These are phyloP conservation scores for Sciurus vulgaris DNA, from an alignment of 2,797 vertebrate genomes.

Conservation along the genomic window DNA sequence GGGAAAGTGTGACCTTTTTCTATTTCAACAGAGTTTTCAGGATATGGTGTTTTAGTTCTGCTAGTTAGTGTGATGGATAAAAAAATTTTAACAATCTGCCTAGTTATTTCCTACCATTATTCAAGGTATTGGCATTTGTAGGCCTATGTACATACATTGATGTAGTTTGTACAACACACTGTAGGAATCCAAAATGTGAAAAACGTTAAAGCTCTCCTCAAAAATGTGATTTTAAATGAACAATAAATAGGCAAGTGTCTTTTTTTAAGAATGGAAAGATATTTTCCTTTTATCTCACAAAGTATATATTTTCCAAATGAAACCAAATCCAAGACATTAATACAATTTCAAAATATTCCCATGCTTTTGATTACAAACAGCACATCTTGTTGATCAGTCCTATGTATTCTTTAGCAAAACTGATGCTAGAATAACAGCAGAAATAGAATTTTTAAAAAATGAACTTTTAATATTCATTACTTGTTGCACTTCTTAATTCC, in stretches of 20 bases:
- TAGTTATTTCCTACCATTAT: constrained; percentile 59
- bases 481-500: constrained; percentile 33
- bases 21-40: constrained; percentile 58
- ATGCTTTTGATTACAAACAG: background rate
- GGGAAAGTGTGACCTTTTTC: background rate
- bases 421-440: background rate
- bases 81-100: constrained; percentile 58
- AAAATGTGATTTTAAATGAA: constrained; percentile 52
- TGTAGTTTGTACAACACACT: background rate
- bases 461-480: background rate
- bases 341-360: constrained; percentile 23
- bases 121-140: constrained; percentile 56
- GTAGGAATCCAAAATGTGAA: constrained; percentile 45
- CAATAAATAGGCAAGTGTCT: background rate
- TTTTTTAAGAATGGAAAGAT: background rate
- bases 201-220: background rate
- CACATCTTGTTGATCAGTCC: background rate
- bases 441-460: constrained; percentile 24
- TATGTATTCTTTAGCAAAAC: background rate
- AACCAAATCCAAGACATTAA: background rate
- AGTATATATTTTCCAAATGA: background rate
- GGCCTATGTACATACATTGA: background rate
- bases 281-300: background rate
- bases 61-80: rapidly evolving
- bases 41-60: constrained; percentile 22